Conservation (phyloP, 2,113 vertebrate species). For the Machaerirhynchus nigripectus region DNA sequence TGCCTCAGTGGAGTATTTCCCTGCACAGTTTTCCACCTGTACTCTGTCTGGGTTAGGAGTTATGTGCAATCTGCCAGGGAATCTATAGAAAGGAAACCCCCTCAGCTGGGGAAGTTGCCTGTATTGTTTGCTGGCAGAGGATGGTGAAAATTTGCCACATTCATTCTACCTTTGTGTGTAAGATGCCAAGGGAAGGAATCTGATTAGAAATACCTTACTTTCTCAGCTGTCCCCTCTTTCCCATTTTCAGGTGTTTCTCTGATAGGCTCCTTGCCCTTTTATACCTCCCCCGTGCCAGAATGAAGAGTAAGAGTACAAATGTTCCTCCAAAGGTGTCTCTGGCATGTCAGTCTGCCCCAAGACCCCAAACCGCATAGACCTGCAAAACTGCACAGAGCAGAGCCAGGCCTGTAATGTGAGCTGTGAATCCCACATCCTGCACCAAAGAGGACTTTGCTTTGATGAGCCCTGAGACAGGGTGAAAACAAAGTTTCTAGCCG, state of each 20-base stretch:
- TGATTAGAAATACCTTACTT: neutral
- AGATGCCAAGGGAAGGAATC: neutral
- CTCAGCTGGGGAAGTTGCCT: neutral
- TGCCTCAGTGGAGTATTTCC: neutral
- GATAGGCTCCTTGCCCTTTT: neutral
- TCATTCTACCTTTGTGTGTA: neutral
- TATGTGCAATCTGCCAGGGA: neutral
- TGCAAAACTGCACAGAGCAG: accelerated
- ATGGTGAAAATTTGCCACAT: neutral
- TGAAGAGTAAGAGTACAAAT: neutral
- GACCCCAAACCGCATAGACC: too few species aligned
- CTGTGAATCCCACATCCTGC: neutral
- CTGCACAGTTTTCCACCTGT: neutral
- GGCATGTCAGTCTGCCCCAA: neutral
- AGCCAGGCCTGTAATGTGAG: accelerated
- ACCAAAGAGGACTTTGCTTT: neutral
- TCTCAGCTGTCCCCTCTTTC: neutral
- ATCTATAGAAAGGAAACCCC: neutral
- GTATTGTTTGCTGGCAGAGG: neutral
- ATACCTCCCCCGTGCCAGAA: accelerated
- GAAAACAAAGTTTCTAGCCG: neutral
- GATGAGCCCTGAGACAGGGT: accelerated
- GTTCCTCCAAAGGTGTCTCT: neutral
- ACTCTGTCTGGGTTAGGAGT: accelerated
- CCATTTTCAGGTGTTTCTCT: neutral